Evolutionary conservation across 2,888 invertebrate genomes (phyloP).

Genomic region (Cephus nigrinus): DNA sequence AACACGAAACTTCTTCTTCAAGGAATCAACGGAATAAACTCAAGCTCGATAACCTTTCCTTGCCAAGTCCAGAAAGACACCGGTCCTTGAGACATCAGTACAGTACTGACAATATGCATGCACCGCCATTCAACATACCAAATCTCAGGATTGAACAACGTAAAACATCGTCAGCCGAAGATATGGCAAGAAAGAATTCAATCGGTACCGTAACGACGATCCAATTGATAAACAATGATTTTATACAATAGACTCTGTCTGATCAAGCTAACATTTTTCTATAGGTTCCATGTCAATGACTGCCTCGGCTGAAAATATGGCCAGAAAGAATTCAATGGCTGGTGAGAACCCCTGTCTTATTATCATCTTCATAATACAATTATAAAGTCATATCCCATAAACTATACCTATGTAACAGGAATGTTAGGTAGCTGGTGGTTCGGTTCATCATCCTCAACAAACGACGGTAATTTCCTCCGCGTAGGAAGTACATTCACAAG

Average conservation of each 20-base stretch:
- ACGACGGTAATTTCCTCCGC: conserved; percentile 84
- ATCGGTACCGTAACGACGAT: conserved; percentile 68
- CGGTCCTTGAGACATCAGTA: conserved; percentile 82
- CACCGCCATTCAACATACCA: conserved; percentile 88
- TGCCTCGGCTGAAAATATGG: conserved; percentile 69
- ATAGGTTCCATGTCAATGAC: conserved; percentile 61
- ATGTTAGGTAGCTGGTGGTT: conserved; percentile 86
- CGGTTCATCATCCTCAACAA: conserved; percentile 85
- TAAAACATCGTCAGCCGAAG: conserved; percentile 91
- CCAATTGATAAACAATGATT: conserved; percentile 17
- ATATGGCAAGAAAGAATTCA: conserved; percentile 90
- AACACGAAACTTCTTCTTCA: conserved; percentile 29
- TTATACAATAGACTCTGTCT: neutral
- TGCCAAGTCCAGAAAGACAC: conserved; percentile 81
- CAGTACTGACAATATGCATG: conserved; percentile 88
- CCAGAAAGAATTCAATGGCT: conserved; percentile 67
- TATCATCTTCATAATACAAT: neutral
- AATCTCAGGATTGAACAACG: conserved; percentile 86
- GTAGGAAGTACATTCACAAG: conserved; percentile 84
- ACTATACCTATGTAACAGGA: conserved; percentile 56
- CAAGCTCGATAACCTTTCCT: conserved; percentile 82
- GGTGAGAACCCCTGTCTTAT: conserved; percentile 49
- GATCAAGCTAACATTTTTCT: neutral
- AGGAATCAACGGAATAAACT: conserved; percentile 87
- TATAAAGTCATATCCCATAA: neutral